Evolutionary conservation across 2,113 vertebrate genomes (phyloP).

Genomic region (Azemiops feae): DNA sequence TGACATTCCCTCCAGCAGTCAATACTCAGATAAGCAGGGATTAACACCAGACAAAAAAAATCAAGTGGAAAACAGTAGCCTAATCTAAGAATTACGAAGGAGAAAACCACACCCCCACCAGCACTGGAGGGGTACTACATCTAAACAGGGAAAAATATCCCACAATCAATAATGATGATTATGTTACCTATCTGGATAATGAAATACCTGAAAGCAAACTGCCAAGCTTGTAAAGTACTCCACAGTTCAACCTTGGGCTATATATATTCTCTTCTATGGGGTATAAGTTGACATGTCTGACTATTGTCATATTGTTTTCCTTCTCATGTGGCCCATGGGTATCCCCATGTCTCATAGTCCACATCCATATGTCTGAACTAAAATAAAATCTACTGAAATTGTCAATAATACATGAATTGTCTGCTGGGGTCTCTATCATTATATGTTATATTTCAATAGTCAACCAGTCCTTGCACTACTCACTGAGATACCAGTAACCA

Average conservation of each 20-base stretch:
- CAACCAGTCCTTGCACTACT: neutral
- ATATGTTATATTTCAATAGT: neutral
- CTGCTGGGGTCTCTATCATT: neutral
- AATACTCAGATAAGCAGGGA: neutral
- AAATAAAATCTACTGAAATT: neutral
- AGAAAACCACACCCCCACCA: neutral
- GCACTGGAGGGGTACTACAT: neutral
- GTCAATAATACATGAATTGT: neutral
- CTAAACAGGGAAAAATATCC: neutral
- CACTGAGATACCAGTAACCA: neutral
- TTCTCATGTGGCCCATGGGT: neutral
- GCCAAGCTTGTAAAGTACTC: neutral
- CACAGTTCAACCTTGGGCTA: neutral
- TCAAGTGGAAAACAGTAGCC: neutral
- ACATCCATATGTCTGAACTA: neutral
- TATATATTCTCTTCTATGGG: neutral
- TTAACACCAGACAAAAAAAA: neutral
- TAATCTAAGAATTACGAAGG: neutral
- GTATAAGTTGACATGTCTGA: neutral
- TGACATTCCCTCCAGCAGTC: neutral
- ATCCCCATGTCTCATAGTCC: neutral
- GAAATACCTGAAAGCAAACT: neutral
- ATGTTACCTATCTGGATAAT: neutral
- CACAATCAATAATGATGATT: neutral
- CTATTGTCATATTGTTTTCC: neutral